Evolutionary conservation across 2,113 vertebrate species (phyloP).

Genomic region (Aegithalos caudatus): DNA sequence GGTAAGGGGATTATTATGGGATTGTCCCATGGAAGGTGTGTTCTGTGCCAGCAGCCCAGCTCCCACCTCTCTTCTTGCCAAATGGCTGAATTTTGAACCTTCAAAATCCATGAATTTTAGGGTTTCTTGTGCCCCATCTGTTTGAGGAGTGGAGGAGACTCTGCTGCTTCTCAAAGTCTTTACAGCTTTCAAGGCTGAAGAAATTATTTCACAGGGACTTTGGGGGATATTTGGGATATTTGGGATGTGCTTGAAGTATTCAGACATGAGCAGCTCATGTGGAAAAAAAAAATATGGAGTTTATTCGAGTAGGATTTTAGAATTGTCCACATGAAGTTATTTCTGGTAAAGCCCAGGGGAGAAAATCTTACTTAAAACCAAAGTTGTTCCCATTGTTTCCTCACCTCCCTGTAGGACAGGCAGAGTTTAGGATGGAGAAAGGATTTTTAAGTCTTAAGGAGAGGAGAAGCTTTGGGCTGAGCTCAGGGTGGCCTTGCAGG

Average conservation of each 20-base stretch:
- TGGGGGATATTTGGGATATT: background rate
- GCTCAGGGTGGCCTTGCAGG: background rate
- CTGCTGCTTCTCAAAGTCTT: background rate
- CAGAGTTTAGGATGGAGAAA: background rate
- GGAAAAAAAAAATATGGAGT: background rate
- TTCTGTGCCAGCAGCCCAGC: background rate
- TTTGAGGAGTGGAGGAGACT: background rate
- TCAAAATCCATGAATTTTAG: background rate
- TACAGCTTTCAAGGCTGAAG: background rate
- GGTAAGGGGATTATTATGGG: conserved; percentile 70
- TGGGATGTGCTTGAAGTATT: background rate
- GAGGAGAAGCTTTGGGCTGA: background rate
- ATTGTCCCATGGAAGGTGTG: background rate
- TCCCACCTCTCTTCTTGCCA: background rate
- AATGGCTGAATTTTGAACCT: background rate
- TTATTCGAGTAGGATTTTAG: background rate
- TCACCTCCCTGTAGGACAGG: background rate
- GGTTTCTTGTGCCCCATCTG: background rate
- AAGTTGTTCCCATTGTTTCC: background rate
- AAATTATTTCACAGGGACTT: background rate
- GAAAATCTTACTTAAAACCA: background rate
- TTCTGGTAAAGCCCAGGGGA: background rate
- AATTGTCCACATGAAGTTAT: background rate
- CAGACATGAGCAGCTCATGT: background rate
- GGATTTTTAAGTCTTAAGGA: background rate